Conservation (phyloP, 2,113 vertebrate species). For the Mandrillus leucophaeus region DNA sequence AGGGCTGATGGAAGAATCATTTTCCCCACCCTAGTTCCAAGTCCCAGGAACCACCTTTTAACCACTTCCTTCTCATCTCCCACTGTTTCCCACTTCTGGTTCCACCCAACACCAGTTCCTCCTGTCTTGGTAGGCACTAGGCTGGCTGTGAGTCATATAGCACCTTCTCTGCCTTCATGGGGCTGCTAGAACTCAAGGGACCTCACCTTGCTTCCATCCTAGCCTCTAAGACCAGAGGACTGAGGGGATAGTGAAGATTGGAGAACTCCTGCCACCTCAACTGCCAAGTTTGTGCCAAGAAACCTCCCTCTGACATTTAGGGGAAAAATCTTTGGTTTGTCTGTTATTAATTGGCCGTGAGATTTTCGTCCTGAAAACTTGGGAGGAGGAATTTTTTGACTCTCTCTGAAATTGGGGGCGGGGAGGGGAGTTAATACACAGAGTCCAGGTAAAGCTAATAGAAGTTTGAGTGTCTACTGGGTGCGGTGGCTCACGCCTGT, state of each 20-base stretch:
- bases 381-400: background rate
- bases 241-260: background rate
- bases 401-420: background rate
- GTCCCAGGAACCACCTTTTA: background rate
- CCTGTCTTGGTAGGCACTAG: background rate
- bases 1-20: background rate
- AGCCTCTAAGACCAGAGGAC: background rate
- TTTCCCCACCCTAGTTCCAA: too few species aligned
- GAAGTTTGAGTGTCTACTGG: fast-evolving
- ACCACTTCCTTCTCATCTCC: background rate
- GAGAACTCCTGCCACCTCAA: too few species aligned
- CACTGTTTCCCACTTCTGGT: background rate
- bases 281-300: background rate
- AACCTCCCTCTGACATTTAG: background rate
- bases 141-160: background rate
- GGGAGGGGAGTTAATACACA: background rate
- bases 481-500: too few species aligned
- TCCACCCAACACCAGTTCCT: background rate
- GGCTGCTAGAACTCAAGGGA: background rate
- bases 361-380: background rate
- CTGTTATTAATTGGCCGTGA: background rate
- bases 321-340: background rate
- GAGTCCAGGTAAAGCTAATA: background rate
- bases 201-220: background rate
- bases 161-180: background rate